Base-by-base conservation (phyloP, 1,140 invertebrate species). In the Drosophila nasuta region DNA sequence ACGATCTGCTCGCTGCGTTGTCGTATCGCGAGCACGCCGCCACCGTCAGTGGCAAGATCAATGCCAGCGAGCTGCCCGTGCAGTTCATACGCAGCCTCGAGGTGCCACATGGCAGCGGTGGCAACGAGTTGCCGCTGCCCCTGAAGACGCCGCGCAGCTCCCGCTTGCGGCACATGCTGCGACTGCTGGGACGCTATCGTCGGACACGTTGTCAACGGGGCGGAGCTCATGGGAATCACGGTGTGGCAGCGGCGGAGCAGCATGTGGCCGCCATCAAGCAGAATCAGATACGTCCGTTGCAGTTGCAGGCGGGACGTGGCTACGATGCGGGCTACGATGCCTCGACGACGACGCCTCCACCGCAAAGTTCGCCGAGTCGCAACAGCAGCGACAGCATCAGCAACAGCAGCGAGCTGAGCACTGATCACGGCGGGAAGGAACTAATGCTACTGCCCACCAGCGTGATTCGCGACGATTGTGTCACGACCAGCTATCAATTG, bases 281-380 rank as follows among this genome's bases (percentile, higher is more conserved):
- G 59, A 92, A 92, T 66, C 91, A 91, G 72, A 91, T 93, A 63
- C 92, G 89, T 67, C 92, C 91, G 20, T 38, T 92, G 68, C 91
- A 91, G 15, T 46, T 91, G 46, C 79, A 67, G 8, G 77, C 75
- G 2, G 79, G 77, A 7, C 63, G 83, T 0, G 75, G 69, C 25
- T 79, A 65, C 30, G 74, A 64, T 10, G 35, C 35, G 7, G 8
- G 35, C 35, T 38, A 38, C 43, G 78, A 75, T 58, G 77, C 71
- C 11, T 60, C 79, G 2, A 56, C 58, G 1, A 38, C 83, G 6
- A 69, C 83, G 43, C 70, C 76, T 0, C 69, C 69, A 25, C 76
- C 76, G 5, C 56, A 63, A 5, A 82, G 82, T 20, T 87, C 82
- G 10, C 82, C 82, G 15, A 85, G 82, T 20, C 73, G 43, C 60